Conservation (phyloP, 2,797 vertebrate genomes). For the Pseudomugil tenellus region DNA sequence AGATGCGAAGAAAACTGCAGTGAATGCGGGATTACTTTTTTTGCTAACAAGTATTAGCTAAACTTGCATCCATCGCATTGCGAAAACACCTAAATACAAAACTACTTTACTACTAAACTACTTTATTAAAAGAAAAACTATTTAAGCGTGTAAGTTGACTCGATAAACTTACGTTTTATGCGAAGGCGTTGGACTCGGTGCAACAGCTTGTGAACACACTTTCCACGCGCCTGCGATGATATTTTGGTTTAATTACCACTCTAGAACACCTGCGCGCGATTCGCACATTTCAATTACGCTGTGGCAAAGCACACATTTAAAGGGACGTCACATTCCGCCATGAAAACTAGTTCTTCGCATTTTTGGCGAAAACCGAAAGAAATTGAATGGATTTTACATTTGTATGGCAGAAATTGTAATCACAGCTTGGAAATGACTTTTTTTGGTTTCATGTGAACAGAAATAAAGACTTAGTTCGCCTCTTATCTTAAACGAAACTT, state of each 20-base stretch:
- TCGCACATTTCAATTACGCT: constrained; percentile 36
- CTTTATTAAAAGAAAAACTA: background rate
- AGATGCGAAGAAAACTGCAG: background rate
- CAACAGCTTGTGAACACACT: constrained; percentile 11
- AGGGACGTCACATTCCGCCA: constrained; percentile 48
- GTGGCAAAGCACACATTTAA: background rate
- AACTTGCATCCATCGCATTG: background rate
- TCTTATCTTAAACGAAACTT: constrained; percentile 87
- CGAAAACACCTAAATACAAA: background rate
- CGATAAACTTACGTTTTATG: constrained; percentile 14
- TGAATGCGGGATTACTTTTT: background rate
- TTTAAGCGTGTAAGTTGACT: background rate
- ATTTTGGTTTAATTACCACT: constrained; percentile 70
- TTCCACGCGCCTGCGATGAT: constrained; percentile 12
- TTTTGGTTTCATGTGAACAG: constrained; percentile 32
- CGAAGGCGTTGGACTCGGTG: constrained; percentile 9
- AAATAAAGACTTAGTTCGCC: constrained; percentile 71
- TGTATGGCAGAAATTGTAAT: background rate
- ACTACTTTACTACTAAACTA: too few species aligned
- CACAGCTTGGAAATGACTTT: background rate
- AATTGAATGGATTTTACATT: background rate
- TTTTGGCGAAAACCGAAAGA: too few species aligned
- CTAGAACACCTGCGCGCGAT: constrained; percentile 71
- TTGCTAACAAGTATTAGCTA: background rate
- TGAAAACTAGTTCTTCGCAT: constrained; percentile 61